Evolutionary conservation across 2,113 vertebrate species (phyloP).

Genomic region (Clarias gariepinus): DNA sequence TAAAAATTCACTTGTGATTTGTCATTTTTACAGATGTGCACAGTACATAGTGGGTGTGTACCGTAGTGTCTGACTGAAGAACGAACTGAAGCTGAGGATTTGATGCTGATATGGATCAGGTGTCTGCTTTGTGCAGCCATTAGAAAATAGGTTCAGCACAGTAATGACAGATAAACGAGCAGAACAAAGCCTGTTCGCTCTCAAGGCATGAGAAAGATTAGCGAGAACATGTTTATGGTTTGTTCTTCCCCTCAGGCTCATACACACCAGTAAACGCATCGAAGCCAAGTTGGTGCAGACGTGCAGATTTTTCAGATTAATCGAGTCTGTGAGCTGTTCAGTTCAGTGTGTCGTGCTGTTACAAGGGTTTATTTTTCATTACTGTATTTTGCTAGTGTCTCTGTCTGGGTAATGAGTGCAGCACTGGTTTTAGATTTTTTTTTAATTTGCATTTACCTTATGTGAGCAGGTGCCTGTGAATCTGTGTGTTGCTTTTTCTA

Average conservation of each 20-base stretch:
- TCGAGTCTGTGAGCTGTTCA: neutral
- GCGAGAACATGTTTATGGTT: conserved; percentile 11
- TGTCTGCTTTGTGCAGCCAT: neutral
- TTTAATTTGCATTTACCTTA: neutral
- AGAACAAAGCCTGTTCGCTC: neutral
- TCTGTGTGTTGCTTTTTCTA: neutral
- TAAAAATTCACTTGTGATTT: neutral
- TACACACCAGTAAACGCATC: neutral
- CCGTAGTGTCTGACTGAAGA: neutral
- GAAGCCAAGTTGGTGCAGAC: neutral
- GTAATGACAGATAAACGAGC: neutral
- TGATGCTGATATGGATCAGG: neutral
- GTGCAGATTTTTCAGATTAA: conserved; percentile 9
- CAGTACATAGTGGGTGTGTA: neutral
- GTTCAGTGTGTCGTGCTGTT: conserved; percentile 1
- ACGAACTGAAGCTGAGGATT: neutral
- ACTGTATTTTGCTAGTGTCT: conserved; percentile 1
- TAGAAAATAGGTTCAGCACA: neutral
- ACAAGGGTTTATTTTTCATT: neutral
- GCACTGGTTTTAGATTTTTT: neutral
- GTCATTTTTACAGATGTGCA: neutral
- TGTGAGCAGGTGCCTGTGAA: neutral
- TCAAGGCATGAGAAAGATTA: conserved; percentile 9
- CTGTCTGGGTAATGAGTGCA: neutral
- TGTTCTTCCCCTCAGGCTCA: conserved; percentile 1